These are phyloP conservation scores for Eptesicus fuscus DNA, from an alignment of 2,113 vertebrate species.

Conservation along the genomic window DNA sequence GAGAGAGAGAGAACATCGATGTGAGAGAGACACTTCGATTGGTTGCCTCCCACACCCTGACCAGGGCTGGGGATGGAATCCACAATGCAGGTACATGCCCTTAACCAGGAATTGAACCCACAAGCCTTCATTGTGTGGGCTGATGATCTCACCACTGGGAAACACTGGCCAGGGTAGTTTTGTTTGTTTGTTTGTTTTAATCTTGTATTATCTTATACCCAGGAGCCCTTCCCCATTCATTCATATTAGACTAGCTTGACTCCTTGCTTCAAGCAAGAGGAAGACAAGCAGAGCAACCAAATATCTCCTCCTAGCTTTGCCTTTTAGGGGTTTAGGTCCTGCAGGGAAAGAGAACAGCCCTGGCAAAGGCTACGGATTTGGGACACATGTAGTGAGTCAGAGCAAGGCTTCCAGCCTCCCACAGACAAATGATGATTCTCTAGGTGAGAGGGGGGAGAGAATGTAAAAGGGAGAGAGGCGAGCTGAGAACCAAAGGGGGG, in stretches of 20 bases:
- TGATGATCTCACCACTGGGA: neutral
- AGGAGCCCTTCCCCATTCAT: neutral
- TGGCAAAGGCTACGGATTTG: neutral
- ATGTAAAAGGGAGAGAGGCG: neutral
- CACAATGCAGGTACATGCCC: too few relatives aligned
- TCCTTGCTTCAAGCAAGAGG: neutral
- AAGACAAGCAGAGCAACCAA: neutral
- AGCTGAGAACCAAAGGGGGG: neutral
- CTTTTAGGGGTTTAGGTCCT: neutral
- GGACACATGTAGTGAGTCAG: neutral
- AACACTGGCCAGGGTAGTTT: neutral
- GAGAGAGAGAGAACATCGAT: too few relatives aligned
- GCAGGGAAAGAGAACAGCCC: neutral
- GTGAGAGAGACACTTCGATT: too few relatives aligned
- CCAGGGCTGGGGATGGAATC: too few relatives aligned
- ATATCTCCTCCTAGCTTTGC: neutral
- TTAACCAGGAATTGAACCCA: too few relatives aligned
- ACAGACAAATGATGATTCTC: neutral
- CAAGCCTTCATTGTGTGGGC: neutral
- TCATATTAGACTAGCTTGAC: neutral
- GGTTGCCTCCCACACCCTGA: too few relatives aligned
- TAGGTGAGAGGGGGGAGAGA: neutral
- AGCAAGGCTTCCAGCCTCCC: neutral
- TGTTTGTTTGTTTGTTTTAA: neutral
- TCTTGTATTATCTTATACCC: neutral